Evolutionary conservation across 92 coral and sea anemone species (phyloP).

Genomic region (Desmophyllum pertusum): DNA sequence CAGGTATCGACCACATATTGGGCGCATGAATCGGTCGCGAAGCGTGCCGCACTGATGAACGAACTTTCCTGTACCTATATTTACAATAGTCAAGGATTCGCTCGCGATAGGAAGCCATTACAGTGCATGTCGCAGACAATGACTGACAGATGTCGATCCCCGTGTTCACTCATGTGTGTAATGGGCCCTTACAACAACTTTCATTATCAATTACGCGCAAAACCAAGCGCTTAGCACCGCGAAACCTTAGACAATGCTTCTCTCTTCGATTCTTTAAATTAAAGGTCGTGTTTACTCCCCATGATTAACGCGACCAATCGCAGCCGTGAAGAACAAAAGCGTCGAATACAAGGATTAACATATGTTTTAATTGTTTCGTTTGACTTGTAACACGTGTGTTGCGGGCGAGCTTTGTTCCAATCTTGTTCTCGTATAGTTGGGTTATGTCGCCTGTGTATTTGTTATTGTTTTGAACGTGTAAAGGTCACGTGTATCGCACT

Average conservation of each 20-base stretch:
- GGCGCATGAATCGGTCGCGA: slow-evolving; percentile 23
- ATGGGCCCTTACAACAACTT: slow-evolving; percentile 15
- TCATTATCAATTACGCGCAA: slow-evolving; percentile 32
- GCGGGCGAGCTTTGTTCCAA: slow-evolving; percentile 21
- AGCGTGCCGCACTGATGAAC: slow-evolving; percentile 26
- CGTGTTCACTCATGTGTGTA: slow-evolving; percentile 31
- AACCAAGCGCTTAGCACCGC: slow-evolving; percentile 40
- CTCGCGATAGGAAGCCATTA: slow-evolving; percentile 35
- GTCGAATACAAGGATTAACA: slow-evolving; percentile 33
- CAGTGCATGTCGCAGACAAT: slow-evolving; percentile 29
- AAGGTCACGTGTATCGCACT: slow-evolving; percentile 39
- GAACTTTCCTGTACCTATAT: neutral
- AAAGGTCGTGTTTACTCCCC: neutral
- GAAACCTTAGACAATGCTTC: slow-evolving; percentile 13
- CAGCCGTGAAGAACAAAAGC: slow-evolving; percentile 15
- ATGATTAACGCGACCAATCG: slow-evolving; percentile 32
- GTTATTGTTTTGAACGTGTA: slow-evolving; percentile 25
- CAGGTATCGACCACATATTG: slow-evolving; percentile 24
- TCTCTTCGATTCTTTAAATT: slow-evolving; percentile 1
- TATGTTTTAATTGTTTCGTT: slow-evolving; percentile 35
- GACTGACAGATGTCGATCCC: slow-evolving; percentile 46
- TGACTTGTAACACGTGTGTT: slow-evolving; percentile 46
- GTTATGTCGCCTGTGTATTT: slow-evolving; percentile 29
- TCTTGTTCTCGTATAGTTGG: slow-evolving; percentile 40
- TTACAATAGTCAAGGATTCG: slow-evolving; percentile 14